Conservation (phyloP, 2,888 invertebrate genomes). For the Diadromus collaris region DNA sequence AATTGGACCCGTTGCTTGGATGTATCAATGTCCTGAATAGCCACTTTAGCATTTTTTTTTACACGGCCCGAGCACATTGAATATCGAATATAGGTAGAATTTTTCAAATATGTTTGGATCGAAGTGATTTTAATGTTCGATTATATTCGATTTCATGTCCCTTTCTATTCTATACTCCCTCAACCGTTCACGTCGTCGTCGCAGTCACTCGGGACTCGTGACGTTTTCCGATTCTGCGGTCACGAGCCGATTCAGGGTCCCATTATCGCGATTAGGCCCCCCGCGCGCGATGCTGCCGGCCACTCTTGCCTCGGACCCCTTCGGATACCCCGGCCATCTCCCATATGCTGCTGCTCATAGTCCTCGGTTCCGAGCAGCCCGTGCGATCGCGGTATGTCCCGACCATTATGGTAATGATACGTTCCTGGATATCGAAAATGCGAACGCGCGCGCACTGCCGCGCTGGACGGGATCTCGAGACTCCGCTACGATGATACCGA, state of each 20-base stretch:
- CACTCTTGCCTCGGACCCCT: conserved; percentile 45
- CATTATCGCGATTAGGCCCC: conserved; percentile 79
- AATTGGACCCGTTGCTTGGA: neutral
- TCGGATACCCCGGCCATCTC: conserved; percentile 63
- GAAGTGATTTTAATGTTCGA: conserved; percentile 34
- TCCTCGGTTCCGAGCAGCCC: conserved; percentile 27
- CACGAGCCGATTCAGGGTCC: conserved; percentile 76
- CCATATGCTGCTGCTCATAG: conserved; percentile 65
- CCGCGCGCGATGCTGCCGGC: conserved; percentile 60
- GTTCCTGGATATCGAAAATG: conserved; percentile 76
- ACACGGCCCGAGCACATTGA: conserved; percentile 11
- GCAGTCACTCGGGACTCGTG: conserved; percentile 64
- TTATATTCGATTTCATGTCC: conserved; percentile 48
- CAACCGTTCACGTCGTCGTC: conserved; percentile 44
- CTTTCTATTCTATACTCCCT: conserved; percentile 49
- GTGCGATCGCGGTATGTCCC: conserved; percentile 55
- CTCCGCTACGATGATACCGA: conserved; percentile 75
- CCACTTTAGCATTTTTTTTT: conserved; percentile 27
- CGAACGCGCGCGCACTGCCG: conserved; percentile 31
- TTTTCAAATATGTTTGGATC: conserved; percentile 26
- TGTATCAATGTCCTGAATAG: neutral
- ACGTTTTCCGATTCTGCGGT: conserved; percentile 78
- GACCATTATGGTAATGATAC: conserved; percentile 79
- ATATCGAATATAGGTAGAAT: conserved; percentile 24
- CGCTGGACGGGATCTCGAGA: conserved; percentile 18